phyloP scores from a whole-genome alignment of 1,140 invertebrate species.

The Potamilus streckersoni region DNA sequence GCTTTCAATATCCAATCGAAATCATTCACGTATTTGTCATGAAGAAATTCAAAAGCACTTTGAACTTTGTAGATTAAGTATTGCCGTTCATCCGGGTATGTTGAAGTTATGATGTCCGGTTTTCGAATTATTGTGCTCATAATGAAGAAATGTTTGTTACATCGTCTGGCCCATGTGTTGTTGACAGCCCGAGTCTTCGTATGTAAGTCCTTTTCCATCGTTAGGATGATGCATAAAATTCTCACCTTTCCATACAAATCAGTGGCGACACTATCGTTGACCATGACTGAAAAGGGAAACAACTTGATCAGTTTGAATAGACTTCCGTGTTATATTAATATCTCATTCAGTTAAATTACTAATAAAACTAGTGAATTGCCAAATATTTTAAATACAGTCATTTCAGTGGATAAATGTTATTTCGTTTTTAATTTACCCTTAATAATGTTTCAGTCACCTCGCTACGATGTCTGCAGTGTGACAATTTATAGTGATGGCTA shows the following conservation, averaged over 20 bases:
- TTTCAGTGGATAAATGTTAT: too few species aligned
- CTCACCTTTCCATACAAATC: not conserved
- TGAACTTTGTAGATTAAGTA: constrained; percentile 18
- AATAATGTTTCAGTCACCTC: too few species aligned
- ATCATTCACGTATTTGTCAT: constrained; percentile 54
- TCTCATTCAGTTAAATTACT: too few species aligned
- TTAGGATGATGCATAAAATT: constrained; percentile 17
- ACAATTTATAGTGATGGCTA: too few species aligned
- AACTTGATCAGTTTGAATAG: too few species aligned
- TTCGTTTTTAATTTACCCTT: too few species aligned
- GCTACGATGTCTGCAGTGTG: too few species aligned
- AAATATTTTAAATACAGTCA: too few species aligned
- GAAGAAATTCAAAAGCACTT: constrained; percentile 75
- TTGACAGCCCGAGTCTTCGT: constrained; percentile 3
- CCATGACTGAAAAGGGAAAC: not conserved
- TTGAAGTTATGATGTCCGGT: constrained; percentile 2
- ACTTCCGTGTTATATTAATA: too few species aligned
- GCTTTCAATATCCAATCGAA: constrained; percentile 47
- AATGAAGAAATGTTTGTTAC: constrained; percentile 18
- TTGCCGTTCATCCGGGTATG: constrained; percentile 8
- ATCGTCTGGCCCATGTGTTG: constrained; percentile 16
- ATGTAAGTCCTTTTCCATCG: not conserved
- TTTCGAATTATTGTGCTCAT: not conserved
- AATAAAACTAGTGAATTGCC: too few species aligned
- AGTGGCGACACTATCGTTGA: not conserved